Conservation (phyloP, 2,113 vertebrate genomes). For the Pao palembangensis region DNA sequence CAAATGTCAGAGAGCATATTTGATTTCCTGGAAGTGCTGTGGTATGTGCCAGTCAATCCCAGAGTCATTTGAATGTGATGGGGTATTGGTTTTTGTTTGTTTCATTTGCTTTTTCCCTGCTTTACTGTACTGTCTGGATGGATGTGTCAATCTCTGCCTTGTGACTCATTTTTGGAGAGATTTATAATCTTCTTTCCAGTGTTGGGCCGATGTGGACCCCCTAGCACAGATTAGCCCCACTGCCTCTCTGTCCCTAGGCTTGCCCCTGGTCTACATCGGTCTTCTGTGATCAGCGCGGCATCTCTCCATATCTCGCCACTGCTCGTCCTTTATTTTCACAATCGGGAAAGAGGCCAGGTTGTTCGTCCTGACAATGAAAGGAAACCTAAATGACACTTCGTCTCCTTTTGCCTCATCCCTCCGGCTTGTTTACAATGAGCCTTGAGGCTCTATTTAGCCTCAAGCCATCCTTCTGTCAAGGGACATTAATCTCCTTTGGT, state of each 20-base stretch:
- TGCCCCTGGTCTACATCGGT: slow-evolving; percentile 32
- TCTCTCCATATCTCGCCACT: slow-evolving; percentile 10
- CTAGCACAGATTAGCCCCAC: slow-evolving; percentile 23
- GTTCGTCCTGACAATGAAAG: slow-evolving; percentile 61
- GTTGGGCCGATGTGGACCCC: slow-evolving; percentile 21
- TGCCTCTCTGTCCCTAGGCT: slow-evolving; percentile 44
- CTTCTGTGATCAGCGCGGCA: slow-evolving; percentile 47
- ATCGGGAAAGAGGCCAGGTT: slow-evolving; percentile 40
- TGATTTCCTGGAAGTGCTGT: slow-evolving; percentile 25
- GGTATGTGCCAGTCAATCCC: slow-evolving; percentile 53
- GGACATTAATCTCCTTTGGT: slow-evolving; percentile 70
- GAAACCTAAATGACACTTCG: slow-evolving; percentile 65
- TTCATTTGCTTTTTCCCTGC: slow-evolving; percentile 40
- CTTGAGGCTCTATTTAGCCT: slow-evolving; percentile 62
- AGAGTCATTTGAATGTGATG: slow-evolving; percentile 51
- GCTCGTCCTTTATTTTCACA: slow-evolving; percentile 29
- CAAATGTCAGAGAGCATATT: slow-evolving; percentile 25
- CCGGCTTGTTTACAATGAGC: slow-evolving; percentile 63
- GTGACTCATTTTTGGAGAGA: slow-evolving; percentile 43
- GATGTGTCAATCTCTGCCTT: slow-evolving; percentile 47
- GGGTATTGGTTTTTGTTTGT: slow-evolving; percentile 49
- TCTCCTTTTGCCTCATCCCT: slow-evolving; percentile 47
- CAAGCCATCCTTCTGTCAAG: slow-evolving; percentile 61
- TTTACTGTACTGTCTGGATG: slow-evolving; percentile 41
- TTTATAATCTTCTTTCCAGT: slow-evolving; percentile 39